phyloP scores from a whole-genome alignment of 1,140 invertebrate species.

The Drosophila grimshawi region DNA sequence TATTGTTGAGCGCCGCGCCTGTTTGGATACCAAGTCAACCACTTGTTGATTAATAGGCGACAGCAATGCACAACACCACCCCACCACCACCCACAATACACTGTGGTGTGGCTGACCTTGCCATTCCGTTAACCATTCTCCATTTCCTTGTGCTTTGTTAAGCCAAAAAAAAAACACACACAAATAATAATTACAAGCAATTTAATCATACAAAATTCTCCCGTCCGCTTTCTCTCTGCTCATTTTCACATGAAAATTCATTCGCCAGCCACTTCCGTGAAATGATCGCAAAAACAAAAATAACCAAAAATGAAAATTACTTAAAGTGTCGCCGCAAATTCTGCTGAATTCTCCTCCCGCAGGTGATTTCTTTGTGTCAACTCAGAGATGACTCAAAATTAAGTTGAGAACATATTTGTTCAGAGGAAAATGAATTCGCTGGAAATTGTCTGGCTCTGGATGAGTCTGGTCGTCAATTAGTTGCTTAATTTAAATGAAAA shows the following conservation, averaged over 20 bases:
- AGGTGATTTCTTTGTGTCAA: constrained; percentile 45
- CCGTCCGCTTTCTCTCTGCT: background rate
- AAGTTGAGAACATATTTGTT: constrained; percentile 30
- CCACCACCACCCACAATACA: constrained; percentile 22
- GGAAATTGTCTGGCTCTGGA: constrained; percentile 25
- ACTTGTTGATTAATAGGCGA: constrained; percentile 75
- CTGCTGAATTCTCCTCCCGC: constrained; percentile 41
- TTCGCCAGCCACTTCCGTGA: constrained; percentile 23
- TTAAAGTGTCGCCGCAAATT: constrained; percentile 17
- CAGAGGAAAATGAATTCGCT: constrained; percentile 28
- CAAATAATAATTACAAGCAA: constrained; percentile 30
- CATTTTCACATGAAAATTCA: constrained; percentile 34
- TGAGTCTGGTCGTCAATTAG: background rate
- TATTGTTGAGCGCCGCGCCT: constrained; percentile 49
- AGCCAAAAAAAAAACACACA: constrained; percentile 23
- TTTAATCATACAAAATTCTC: constrained; percentile 47
- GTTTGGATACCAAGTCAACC: constrained; percentile 53
- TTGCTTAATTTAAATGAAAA: constrained; percentile 25
- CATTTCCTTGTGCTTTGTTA: constrained; percentile 70
- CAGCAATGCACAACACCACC: background rate
- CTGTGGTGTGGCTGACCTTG: constrained; percentile 57
- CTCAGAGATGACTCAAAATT: constrained; percentile 31
- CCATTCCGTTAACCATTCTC: constrained; percentile 37
- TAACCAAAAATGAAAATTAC: constrained; percentile 12
- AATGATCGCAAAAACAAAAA: background rate